Base-by-base conservation (phyloP, 2,797 vertebrate genomes). In the Coendou prehensilis region DNA sequence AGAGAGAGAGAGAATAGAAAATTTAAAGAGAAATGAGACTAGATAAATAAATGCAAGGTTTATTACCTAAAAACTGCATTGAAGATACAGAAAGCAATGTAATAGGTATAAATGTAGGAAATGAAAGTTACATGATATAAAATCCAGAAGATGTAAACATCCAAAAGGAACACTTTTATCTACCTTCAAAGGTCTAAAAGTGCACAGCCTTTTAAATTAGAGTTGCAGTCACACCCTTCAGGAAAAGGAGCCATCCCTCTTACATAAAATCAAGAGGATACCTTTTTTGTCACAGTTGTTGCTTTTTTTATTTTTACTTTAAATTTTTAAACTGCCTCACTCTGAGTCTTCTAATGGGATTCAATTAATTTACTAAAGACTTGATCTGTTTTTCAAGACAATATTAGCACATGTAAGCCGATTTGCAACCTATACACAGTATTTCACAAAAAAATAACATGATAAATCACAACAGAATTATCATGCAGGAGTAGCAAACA, bases 91-190 rank as follows among this genome's bases (percentile, higher is more conserved):
- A 86, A 90, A 92, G 6, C 75, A 76, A 47, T 41, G 67, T 6
- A 79, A n/a, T 56, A 80, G 30, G 14, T 37, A n/a, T 79, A 28
- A 80, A 54, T 18, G 30, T 13, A 92, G 30, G 9, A 59, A 79
- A 41, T 30, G 1, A 81, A 87, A 73, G 50, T 89, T 84, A 79
- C 8, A 45, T 10, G 22, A 82, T 33, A 30, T 11, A 80, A 96
- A 93, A 95, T 81, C 37, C 45, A 89, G 10, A 94, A 91, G 9
- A 78, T 67, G 5, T 28, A 96, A 96, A 91, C n/a, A 86, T 37
- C 56, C n/a, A 85, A 90, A 33, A 91, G n/a, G 71, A 71, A 56
- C 3, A 75, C 30, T 78, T 86, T 20, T 54, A 87, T 4, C 15
- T 22, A 80, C 9, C 73, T 90, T 59, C 37, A 54, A 95, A 47